phyloP scores from a whole-genome alignment of 2,888 invertebrate species.

The Chrysotoxum bicinctum region DNA sequence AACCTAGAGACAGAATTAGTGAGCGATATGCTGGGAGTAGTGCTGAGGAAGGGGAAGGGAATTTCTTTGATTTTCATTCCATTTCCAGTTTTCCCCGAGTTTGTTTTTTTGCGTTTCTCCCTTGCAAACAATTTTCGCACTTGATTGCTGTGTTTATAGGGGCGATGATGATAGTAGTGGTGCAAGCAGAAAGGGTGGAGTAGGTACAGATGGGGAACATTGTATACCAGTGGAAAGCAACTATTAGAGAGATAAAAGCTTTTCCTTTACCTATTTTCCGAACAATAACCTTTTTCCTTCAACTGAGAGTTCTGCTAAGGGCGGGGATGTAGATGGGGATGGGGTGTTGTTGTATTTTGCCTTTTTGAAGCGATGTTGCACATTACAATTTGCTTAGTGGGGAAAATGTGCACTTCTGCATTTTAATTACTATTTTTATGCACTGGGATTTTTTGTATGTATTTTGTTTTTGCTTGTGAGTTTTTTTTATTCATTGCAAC shows the following conservation, averaged over 20 bases:
- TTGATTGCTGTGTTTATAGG: slow-evolving; percentile 12
- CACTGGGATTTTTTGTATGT: slow-evolving; percentile 24
- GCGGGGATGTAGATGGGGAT: slow-evolving; percentile 19
- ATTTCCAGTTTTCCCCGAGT: slow-evolving; percentile 14
- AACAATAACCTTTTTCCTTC: slow-evolving; percentile 77
- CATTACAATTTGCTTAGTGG: slow-evolving; percentile 54
- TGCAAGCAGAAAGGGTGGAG: background rate
- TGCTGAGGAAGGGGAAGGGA: background rate
- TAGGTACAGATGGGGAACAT: background rate
- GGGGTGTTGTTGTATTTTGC: background rate
- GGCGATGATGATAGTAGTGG: slow-evolving; percentile 9
- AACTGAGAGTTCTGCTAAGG: slow-evolving; percentile 44
- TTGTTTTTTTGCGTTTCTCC: slow-evolving; percentile 19
- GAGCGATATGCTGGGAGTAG: slow-evolving; percentile 11
- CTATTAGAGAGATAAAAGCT: slow-evolving; percentile 63
- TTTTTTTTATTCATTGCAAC: slow-evolving; percentile 10
- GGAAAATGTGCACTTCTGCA: slow-evolving; percentile 60
- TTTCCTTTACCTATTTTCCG: slow-evolving; percentile 77
- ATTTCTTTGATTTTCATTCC: slow-evolving; percentile 58
- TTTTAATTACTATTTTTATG: slow-evolving; percentile 62
- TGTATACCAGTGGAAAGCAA: slow-evolving; percentile 27
- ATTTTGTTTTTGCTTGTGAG: slow-evolving; percentile 3
- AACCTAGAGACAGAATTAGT: slow-evolving; percentile 72
- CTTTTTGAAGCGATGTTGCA: slow-evolving; percentile 23
- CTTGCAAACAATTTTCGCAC: slow-evolving; percentile 24